phyloP scores from a whole-genome alignment of 53 echinoderm and acorn worm species.

The Patiria pectinifera region DNA sequence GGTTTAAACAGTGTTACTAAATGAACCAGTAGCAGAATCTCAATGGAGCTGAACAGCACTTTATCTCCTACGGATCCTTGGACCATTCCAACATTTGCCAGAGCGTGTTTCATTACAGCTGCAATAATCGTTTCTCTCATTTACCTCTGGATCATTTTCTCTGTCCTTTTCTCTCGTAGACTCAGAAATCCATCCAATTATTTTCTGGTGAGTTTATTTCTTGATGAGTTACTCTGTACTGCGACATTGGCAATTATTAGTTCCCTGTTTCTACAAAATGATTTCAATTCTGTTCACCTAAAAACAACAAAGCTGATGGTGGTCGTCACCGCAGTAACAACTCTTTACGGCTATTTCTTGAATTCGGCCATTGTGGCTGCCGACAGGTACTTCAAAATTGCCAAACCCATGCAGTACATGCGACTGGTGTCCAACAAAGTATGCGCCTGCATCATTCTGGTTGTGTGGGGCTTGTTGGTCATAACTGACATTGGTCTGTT shows the following conservation, averaged over 20 bases:
- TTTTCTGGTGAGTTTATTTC: slow-evolving; percentile 6
- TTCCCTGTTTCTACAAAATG: not conserved
- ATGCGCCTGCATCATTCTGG: slow-evolving; percentile 13
- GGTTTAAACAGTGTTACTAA: no score
- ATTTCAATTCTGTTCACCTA: not conserved
- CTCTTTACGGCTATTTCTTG: slow-evolving; percentile 18
- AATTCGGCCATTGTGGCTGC: slow-evolving; percentile 13
- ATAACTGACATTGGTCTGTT: not conserved
- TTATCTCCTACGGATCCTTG: not conserved
- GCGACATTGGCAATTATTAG: not conserved
- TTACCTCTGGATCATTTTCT: not conserved
- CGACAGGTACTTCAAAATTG: slow-evolving; percentile 51
- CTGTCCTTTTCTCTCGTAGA: not conserved
- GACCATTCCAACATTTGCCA: slow-evolving; percentile 1
- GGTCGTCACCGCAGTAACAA: not conserved
- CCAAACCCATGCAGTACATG: slow-evolving; percentile 31
- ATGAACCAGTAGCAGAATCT: not conserved
- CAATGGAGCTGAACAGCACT: not conserved
- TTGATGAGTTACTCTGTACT: not conserved
- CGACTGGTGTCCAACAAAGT: slow-evolving; percentile 21
- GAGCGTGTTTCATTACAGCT: not conserved
- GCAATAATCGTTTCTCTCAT: not conserved
- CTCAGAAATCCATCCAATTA: not conserved
- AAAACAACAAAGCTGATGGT: not conserved
- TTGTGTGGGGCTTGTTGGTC: not conserved